Evolutionary conservation across 1,140 invertebrate genomes (phyloP), one percentile per base, ranked within the genome.

Genomic region (Eriosoma lanigerum): DNA sequence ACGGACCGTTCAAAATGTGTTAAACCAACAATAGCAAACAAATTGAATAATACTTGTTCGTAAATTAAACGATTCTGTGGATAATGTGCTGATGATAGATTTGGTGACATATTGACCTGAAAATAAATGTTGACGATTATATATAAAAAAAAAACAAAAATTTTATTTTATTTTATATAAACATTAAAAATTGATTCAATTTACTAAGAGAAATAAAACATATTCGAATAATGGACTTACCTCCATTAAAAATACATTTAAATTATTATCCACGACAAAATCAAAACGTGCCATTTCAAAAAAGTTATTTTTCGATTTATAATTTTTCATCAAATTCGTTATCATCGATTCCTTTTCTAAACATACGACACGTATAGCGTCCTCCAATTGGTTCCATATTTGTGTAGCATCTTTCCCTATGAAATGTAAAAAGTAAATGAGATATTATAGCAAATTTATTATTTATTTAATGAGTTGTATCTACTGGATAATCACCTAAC

Each of bases 211-310:
- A 19, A 50, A 13, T 13, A n/a, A n/a, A n/a, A n/a, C 17, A 52
- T n/a, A 19, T 1, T 58, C 56, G n/a, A n/a, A n/a, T n/a, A 15
- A 15, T 24, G 5, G 21, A 82, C 82, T 84, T 84, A 89, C 89
- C 86, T 98, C 97, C 90, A 98, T 93, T 3, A 97, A 87, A 84
- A 91, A 94, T 3, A 98, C 92, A 66, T 94, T 93, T 0, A 98
- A 84, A 68, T 97, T 87, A 83, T 96, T 92, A 86, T 98, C 96
- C 9, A 98, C 87, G 0, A 96, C 91, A 85, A 98, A 93, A 86
- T 98, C 97, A 84, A 98, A 94, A 66, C 97, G 89, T 85, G 97
- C 92, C 86, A 98, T 88, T 87, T 98, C 96, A 87, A 98, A 98
- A 84, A 97, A 98, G 83, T 96, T 94, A 54, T 90, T 86, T 46